These are phyloP conservation scores for Otocyon megalotis DNA, from an alignment of 2,113 vertebrate species.

Conservation along the genomic window DNA sequence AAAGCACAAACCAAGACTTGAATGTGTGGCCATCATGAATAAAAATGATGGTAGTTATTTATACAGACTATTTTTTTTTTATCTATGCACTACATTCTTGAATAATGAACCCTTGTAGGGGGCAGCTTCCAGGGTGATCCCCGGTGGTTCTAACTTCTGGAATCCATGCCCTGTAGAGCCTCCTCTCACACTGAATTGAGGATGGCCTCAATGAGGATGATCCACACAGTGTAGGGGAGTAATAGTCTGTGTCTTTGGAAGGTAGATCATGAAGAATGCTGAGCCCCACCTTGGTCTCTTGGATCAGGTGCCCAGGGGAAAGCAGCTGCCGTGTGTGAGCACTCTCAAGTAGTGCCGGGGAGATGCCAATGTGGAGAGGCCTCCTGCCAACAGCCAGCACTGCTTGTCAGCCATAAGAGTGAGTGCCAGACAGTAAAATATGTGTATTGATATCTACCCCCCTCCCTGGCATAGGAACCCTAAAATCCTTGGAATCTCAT, in stretches of 20 bases:
- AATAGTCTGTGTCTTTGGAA: too few relatives aligned
- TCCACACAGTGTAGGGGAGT: not conserved
- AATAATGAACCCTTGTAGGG: not conserved
- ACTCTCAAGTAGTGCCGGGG: not conserved
- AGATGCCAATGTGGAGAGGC: accelerated
- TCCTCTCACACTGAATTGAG: not conserved
- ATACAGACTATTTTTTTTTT: accelerated
- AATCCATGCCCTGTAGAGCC: not conserved
- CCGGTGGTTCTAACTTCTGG: not conserved
- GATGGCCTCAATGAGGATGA: too few relatives aligned
- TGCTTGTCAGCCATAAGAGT: accelerated
- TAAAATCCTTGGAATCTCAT: not conserved
- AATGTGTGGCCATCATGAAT: accelerated
- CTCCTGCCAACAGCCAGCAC: not conserved
- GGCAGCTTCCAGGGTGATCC: not conserved
- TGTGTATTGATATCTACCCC: too few relatives aligned
- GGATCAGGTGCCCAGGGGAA: not conserved
- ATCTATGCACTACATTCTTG: accelerated
- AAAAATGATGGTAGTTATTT: not conserved
- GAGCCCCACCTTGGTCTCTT: not conserved
- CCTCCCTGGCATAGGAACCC: not conserved
- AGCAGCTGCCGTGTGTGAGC: accelerated
- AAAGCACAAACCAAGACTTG: not conserved
- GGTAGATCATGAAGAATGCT: not conserved
- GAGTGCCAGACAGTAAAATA: not conserved